Percentiles rank a stretch among this genome's conserved stretches.
Evolutionary conservation across 2,888 invertebrate species (phyloP).

Genomic region (Drosophila subsilvestris): DNA sequence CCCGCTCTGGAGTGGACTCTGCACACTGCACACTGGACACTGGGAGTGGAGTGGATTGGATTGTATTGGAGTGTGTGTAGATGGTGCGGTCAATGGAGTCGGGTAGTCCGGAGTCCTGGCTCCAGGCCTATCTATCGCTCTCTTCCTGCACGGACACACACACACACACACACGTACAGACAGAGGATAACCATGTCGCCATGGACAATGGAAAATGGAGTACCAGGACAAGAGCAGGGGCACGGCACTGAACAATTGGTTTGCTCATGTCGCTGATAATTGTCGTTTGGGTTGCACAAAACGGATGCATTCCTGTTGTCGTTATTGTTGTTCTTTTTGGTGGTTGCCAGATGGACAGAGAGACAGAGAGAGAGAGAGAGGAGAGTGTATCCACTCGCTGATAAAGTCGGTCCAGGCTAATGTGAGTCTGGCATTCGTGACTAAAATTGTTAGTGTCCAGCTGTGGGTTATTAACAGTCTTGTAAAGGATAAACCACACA

Average conservation of each 20-base stretch:
- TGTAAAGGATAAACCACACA: neutral
- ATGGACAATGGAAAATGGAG: constrained; percentile 23
- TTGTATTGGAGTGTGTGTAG: constrained; percentile 1
- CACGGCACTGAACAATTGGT: constrained; percentile 63
- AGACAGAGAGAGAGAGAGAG: neutral
- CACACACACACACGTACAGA: neutral
- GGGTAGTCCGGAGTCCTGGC: constrained; percentile 6
- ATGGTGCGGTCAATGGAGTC: neutral
- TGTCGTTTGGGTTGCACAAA: constrained; percentile 73
- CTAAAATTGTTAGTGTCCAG: no score
- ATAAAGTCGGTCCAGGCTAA: constrained; percentile 12
- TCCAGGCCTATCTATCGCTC: constrained; percentile 66
- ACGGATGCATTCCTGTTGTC: constrained; percentile 59
- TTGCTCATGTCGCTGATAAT: constrained; percentile 79
- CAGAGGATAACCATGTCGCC: neutral
- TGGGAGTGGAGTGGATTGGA: neutral
- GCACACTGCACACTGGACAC: no score
- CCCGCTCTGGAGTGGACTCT: constrained; percentile 1
- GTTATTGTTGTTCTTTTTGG: constrained; percentile 37
- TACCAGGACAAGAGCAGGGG: constrained; percentile 7
- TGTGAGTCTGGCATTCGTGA: neutral
- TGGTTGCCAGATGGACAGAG: neutral
- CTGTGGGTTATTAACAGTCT: no score
- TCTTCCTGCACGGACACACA: constrained; percentile 53
- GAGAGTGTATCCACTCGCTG: constrained; percentile 33